phyloP scores from a whole-genome alignment of 2,797 vertebrate genomes.

The Benthosema pterotum region DNA sequence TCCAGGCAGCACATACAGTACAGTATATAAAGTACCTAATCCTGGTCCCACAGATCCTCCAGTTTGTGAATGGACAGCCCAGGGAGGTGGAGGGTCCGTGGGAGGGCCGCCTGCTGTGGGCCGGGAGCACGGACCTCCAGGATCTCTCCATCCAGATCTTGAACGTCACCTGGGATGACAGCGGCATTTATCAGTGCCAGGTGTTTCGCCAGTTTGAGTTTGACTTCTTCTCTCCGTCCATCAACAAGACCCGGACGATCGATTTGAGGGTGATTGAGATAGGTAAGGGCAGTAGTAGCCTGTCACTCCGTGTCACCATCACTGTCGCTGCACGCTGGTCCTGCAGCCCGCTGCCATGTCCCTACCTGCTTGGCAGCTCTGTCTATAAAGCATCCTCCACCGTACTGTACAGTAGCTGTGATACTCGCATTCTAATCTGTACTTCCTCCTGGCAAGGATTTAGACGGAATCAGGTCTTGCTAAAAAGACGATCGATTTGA shows the following conservation, averaged over 20 bases:
- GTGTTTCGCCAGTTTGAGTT: slow-evolving; percentile 53
- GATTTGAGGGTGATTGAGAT: background rate
- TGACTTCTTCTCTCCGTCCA: background rate
- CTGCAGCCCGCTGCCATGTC: background rate
- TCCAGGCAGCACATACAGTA: too few species aligned
- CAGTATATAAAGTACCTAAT: too few species aligned
- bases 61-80: slow-evolving; percentile 51
- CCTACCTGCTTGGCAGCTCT: background rate
- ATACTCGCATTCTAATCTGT: too few species aligned
- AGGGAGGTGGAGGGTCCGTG: slow-evolving; percentile 77
- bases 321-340: background rate
- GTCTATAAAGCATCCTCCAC: too few species aligned
- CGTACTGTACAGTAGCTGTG: too few species aligned
- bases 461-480: too few species aligned
- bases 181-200: slow-evolving; percentile 86
- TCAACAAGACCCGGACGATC: background rate
- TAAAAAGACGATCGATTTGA: too few species aligned
- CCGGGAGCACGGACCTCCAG: slow-evolving; percentile 91
- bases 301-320: background rate
- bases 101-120: slow-evolving; percentile 87
- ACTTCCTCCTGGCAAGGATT: too few species aligned
- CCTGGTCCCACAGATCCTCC: slow-evolving; percentile 19
- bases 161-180: slow-evolving; percentile 87
- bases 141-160: slow-evolving; percentile 89
- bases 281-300: background rate